These are phyloP conservation scores for Lethrus apterus DNA, from an alignment of 1,140 invertebrate genomes.

Conservation along the genomic window DNA sequence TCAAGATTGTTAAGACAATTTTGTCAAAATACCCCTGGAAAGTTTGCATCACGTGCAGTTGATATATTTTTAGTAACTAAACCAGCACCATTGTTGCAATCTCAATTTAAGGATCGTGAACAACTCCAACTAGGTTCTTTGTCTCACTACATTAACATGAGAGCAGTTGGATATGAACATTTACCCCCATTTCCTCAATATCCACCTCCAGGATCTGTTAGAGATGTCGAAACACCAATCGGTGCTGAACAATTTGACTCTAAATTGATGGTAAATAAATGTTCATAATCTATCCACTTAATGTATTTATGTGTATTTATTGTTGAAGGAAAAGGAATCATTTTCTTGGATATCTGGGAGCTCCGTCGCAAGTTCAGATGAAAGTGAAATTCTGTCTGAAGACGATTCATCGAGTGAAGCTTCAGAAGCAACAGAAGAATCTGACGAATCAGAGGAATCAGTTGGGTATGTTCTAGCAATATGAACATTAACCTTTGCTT, in stretches of 20 bases:
- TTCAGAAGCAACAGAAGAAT: no score
- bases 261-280: no score
- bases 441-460: no score
- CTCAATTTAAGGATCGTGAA: constrained; percentile 65
- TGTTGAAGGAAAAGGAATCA: constrained; percentile 15
- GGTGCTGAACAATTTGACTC: constrained; percentile 22
- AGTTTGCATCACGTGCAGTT: constrained; percentile 63
- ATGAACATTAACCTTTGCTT: no score
- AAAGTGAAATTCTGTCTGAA: no score
- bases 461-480: no score
- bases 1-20: constrained; percentile 80
- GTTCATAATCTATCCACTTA: background rate
- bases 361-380: constrained; percentile 5
- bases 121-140: constrained; percentile 90
- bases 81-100: constrained; percentile 70
- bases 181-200: constrained; percentile 77
- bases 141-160: constrained; percentile 87
- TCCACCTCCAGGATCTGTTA: constrained; percentile 67
- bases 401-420: no score
- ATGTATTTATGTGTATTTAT: background rate
- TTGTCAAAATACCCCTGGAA: constrained; percentile 56
- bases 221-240: constrained; percentile 61
- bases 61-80: constrained; percentile 87
- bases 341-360: constrained; percentile 5
- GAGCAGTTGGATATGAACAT: constrained; percentile 79